Evolutionary conservation across 2,888 invertebrate species (phyloP), one percentile per base, ranked within the genome.

Genomic region (Rugalucina vietnamica): DNA sequence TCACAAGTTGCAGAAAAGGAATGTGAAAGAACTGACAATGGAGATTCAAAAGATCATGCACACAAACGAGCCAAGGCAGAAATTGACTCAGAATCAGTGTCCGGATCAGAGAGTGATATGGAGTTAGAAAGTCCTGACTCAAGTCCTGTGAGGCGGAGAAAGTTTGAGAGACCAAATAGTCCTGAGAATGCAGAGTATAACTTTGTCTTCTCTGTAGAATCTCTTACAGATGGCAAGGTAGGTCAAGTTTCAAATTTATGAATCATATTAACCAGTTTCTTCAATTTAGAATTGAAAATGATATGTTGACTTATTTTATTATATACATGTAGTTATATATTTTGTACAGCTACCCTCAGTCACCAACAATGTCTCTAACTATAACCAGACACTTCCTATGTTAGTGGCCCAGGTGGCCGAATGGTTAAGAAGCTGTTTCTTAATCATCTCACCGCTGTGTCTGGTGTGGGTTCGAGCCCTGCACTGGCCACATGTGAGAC

Each of bases 181-280:
- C 81, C 76, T 27, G 49, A 74, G 54, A 82, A 84, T 70, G 81
- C 86, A 74, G 84, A 86, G 39, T 89, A 88, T 75, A 74, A 84
- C 24, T 92, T 89, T 85, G 74, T 80, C 32, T 95, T 95, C 88
- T 85, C 91, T 27, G 84, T 90, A 57, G 82, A 92, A 0, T 90
- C 90, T 29, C 84, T 93, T 39, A 91, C 92, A 27, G 92, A 93
- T 91, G 93, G 93, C 76, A 93, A 93, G 92, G 93, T 93, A 84
- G 57, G 60, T 77, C 76, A 34, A 29, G 34, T 24, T 60, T 24
- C 34, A 12, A n/a, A 12, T 60, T 14, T 60, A 8, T 60, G 27
- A 14, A 10, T 60, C n/a, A 10, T 24, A 60, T 27, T 27, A n/a
- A n/a, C n/a, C n/a, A n/a, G n/a, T n/a, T n/a, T n/a, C n/a, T n/a